Percentiles rank a stretch among this genome's conserved stretches.
These are phyloP conservation scores for Xanthorhoe spadicearia DNA, from an alignment of 2,888 invertebrate genomes.

Conservation along the genomic window DNA sequence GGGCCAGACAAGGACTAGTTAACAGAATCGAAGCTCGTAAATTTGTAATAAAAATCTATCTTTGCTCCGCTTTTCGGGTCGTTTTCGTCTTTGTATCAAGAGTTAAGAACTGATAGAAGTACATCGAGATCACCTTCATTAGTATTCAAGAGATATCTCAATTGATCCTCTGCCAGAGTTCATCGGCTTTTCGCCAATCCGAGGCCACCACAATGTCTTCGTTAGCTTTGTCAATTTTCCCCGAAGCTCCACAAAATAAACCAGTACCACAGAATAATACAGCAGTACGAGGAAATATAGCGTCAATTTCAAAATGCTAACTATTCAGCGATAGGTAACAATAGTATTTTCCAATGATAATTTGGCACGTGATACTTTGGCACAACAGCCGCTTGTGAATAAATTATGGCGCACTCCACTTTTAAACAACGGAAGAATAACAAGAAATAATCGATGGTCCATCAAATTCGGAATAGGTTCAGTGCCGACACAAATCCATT, in stretches of 20 bases:
- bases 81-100: neutral
- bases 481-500: conserved; percentile 66
- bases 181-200: conserved; percentile 20
- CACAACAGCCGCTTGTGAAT: conserved; percentile 13
- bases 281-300: neutral
- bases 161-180: conserved; percentile 27
- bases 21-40: neutral
- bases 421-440: conserved; percentile 18
- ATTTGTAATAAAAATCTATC: neutral
- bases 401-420: conserved; percentile 24
- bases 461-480: conserved; percentile 54
- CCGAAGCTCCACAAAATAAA: neutral
- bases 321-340: conserved; percentile 3
- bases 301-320: neutral
- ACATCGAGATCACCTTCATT: conserved; percentile 20
- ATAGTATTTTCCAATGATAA: conserved; percentile 10
- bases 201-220: conserved; percentile 8
- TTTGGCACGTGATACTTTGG: conserved; percentile 22
- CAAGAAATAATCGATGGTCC: conserved; percentile 50
- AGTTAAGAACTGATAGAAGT: neutral
- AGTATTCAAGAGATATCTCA: conserved; percentile 35
- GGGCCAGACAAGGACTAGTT: neutral
- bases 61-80: neutral
- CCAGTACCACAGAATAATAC: neutral
- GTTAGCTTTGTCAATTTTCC: conserved; percentile 9